Evolutionary conservation across 2,888 invertebrate genomes (phyloP).

Genomic region (Papilio elwesi): DNA sequence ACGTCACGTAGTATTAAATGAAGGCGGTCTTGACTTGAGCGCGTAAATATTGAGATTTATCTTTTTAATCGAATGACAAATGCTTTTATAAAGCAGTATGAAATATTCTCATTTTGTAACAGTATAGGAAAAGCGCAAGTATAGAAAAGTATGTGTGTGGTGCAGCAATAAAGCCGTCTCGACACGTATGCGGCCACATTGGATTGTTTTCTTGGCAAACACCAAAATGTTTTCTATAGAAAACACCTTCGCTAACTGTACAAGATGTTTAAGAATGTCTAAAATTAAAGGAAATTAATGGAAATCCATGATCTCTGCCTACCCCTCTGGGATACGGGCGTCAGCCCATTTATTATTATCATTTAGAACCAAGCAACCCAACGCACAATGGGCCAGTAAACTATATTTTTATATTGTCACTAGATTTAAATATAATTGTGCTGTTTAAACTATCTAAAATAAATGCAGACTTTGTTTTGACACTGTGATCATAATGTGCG

Average conservation of each 20-base stretch:
- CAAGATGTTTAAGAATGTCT: too few relatives aligned
- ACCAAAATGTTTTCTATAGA: constrained; percentile 20
- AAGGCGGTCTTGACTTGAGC: neutral
- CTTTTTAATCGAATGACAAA: constrained; percentile 7
- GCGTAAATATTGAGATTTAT: constrained; percentile 11
- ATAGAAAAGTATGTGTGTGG: neutral
- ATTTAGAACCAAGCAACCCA: too few relatives aligned
- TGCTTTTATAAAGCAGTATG: constrained; percentile 3
- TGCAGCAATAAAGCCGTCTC: constrained; percentile 8
- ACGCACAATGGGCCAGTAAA: too few relatives aligned
- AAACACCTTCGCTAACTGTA: neutral
- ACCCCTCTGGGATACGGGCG: too few relatives aligned
- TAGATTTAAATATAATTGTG: neutral
- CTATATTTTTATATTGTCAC: too few relatives aligned
- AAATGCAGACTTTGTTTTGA: constrained; percentile 8
- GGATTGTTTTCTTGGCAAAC: constrained; percentile 15
- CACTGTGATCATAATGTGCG: neutral
- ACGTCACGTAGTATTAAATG: neutral
- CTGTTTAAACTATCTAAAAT: constrained; percentile 10
- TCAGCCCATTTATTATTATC: too few relatives aligned
- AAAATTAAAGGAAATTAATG: too few relatives aligned
- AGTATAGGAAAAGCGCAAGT: neutral
- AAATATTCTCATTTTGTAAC: constrained; percentile 2
- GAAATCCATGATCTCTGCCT: too few relatives aligned
- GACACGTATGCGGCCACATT: constrained; percentile 23